Evolutionary conservation across 2,797 vertebrate species (phyloP).

Genomic region (Ctenopoma kingsleyae): DNA sequence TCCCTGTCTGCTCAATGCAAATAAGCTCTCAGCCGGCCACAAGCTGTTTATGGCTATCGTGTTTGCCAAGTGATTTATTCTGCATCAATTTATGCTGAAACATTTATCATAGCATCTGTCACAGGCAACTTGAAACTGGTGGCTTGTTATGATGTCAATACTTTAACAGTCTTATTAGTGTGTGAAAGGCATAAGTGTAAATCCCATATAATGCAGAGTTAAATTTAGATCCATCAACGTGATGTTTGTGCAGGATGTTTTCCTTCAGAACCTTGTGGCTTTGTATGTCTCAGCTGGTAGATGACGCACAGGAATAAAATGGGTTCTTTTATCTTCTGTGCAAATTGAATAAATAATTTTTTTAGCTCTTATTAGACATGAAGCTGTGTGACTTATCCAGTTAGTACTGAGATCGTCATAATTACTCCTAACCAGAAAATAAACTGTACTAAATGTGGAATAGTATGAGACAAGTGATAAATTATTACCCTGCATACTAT

Average conservation of each 20-base stretch:
- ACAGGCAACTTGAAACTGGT: constrained; percentile 48
- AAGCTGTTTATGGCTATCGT: constrained; percentile 67
- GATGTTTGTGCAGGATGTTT: constrained; percentile 17
- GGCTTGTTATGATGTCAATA: constrained; percentile 63
- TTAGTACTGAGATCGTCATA: constrained; percentile 26
- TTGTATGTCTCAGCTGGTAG: constrained; percentile 20
- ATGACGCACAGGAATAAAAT: constrained; percentile 18
- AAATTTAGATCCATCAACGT: constrained; percentile 47
- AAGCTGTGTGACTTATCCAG: constrained; percentile 33
- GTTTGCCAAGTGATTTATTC: constrained; percentile 70
- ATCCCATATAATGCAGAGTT: constrained; percentile 40
- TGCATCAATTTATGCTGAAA: constrained; percentile 63
- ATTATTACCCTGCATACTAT: not conserved
- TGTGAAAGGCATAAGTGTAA: constrained; percentile 42
- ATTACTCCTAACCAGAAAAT: constrained; percentile 30
- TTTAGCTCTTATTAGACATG: constrained; percentile 6
- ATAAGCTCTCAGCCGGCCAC: constrained; percentile 63
- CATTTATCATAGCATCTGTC: constrained; percentile 75
- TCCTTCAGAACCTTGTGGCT: constrained; percentile 6
- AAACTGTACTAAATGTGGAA: constrained; percentile 27
- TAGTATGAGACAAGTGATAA: constrained; percentile 11
- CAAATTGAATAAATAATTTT: constrained; percentile 28
- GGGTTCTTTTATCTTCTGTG: constrained; percentile 30
- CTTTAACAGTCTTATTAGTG: constrained; percentile 57
- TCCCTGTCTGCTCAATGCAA: constrained; percentile 59